Evolutionary conservation across 2,113 vertebrate genomes (phyloP).

Genomic region (Ophthalmolycus amberensis): DNA sequence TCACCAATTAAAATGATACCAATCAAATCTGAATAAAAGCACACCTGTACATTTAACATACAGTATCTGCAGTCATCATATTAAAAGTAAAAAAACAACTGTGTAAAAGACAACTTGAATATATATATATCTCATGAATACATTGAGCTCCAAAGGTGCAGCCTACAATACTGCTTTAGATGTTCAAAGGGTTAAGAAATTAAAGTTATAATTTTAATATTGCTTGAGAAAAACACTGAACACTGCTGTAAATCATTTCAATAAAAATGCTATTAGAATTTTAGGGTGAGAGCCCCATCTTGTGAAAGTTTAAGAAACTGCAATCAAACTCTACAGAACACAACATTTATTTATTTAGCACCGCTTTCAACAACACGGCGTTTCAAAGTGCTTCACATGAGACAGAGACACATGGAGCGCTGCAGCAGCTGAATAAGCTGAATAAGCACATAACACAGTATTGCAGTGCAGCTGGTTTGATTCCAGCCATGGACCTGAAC

Average conservation of each 20-base stretch:
- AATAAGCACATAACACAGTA: neutral
- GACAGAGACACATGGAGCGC: neutral
- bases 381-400: neutral
- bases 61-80: neutral
- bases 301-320: slow-evolving; percentile 46
- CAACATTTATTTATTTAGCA: neutral
- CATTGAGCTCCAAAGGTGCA: neutral
- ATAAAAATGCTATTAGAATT: neutral
- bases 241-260: neutral
- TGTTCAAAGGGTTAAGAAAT: neutral
- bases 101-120: neutral
- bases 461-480: neutral
- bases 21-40: neutral
- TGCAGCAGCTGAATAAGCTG: neutral
- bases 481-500: neutral
- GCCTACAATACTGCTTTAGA: too few relatives aligned
- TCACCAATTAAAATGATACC: neutral
- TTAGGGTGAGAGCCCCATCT: slow-evolving; percentile 46
- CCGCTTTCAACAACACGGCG: neutral
- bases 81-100: neutral
- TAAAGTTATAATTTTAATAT: neutral
- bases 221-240: neutral
- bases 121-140: neutral
- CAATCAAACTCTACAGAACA: slow-evolving; percentile 2
- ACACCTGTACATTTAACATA: neutral